Evolutionary conservation across 2,888 invertebrate species (phyloP).

Genomic region (Adela reaumurella): DNA sequence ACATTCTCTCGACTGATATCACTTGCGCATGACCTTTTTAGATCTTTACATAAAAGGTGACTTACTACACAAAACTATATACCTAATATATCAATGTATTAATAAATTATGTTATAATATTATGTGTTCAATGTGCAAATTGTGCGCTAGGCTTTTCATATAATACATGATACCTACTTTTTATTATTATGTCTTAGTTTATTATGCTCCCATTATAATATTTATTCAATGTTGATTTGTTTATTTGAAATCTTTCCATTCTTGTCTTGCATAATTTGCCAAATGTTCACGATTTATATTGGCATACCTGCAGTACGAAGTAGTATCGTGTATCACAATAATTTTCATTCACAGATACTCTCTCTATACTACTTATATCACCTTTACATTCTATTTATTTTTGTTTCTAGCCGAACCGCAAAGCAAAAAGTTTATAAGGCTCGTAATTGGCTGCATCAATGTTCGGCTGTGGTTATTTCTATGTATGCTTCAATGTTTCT

Average conservation of each 20-base stretch:
- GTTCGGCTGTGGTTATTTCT: slow-evolving; percentile 53
- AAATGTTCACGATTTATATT: too few species aligned
- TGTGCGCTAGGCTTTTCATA: slow-evolving; percentile 39
- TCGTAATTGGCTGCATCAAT: slow-evolving; percentile 54
- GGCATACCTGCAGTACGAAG: too few species aligned
- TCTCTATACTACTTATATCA: background rate
- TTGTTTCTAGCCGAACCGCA: slow-evolving; percentile 45
- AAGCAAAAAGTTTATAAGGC: slow-evolving; percentile 53
- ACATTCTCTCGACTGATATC: slow-evolving; percentile 4
- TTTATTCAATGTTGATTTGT: too few species aligned
- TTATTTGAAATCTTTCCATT: too few species aligned
- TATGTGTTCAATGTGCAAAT: slow-evolving; percentile 36
- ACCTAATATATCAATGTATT: slow-evolving; percentile 32
- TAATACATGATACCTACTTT: slow-evolving; percentile 28
- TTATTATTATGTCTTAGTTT: slow-evolving; percentile 17
- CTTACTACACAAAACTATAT: slow-evolving; percentile 69
- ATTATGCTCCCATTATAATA: slow-evolving; percentile 17
- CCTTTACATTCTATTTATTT: slow-evolving; percentile 3
- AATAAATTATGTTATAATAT: slow-evolving; percentile 23
- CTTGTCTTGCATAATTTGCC: background rate
- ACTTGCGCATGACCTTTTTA: slow-evolving; percentile 35
- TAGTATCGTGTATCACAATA: too few species aligned
- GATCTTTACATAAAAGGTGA: slow-evolving; percentile 49
- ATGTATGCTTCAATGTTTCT: slow-evolving; percentile 52
- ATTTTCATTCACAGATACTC: too few species aligned